Evolutionary conservation across 1,140 invertebrate genomes (phyloP).

Genomic region (Ips typographus): DNA sequence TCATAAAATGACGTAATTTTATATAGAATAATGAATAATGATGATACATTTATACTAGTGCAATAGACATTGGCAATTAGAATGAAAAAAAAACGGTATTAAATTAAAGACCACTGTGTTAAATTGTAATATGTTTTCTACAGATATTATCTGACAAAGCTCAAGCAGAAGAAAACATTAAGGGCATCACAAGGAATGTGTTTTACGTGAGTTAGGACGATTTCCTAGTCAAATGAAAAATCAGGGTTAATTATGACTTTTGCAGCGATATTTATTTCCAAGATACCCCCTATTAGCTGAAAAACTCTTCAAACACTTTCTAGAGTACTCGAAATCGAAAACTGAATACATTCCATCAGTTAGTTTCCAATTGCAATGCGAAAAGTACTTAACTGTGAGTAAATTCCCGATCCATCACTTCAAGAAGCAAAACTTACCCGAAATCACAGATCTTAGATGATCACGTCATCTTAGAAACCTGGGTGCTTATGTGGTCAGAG

Average conservation of each 20-base stretch:
- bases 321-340: slow-evolving; percentile 60
- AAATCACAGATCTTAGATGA: slow-evolving; percentile 48
- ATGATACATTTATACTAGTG: no score
- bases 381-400: slow-evolving; percentile 60
- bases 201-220: slow-evolving; percentile 58
- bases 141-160: slow-evolving; percentile 65
- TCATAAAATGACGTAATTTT: no score
- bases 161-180: slow-evolving; percentile 63
- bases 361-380: slow-evolving; percentile 69
- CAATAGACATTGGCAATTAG: no score
- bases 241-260: slow-evolving; percentile 26
- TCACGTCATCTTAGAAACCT: slow-evolving; percentile 42
- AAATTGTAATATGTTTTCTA: background rate
- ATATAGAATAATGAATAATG: no score
- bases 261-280: slow-evolving; percentile 75
- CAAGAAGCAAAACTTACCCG: background rate
- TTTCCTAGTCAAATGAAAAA: no score
- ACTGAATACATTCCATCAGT: slow-evolving; percentile 61
- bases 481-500: slow-evolving; percentile 55
- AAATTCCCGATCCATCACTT: slow-evolving; percentile 2
- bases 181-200: slow-evolving; percentile 64
- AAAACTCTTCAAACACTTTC: slow-evolving; percentile 66
- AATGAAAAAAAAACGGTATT: background rate
- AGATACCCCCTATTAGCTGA: slow-evolving; percentile 70
- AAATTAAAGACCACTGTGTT: background rate